phyloP scores from a whole-genome alignment of 2,888 invertebrate species.

The Matsumyia berberina region DNA sequence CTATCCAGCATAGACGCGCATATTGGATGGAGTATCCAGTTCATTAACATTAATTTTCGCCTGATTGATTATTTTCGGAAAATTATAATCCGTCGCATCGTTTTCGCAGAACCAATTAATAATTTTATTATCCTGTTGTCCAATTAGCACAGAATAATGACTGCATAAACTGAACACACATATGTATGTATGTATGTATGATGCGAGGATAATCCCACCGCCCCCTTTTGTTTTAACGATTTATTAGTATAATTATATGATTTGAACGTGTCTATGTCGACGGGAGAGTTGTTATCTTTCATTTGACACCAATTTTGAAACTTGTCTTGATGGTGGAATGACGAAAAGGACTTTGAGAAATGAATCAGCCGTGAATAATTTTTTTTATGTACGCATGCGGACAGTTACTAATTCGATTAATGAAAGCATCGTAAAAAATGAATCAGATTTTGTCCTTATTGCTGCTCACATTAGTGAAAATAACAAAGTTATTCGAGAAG shows the following conservation, averaged over 20 bases:
- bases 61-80: conserved; percentile 65
- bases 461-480: no score
- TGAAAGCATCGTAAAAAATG: no score
- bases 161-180: conserved; percentile 8
- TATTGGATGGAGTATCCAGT: conserved; percentile 34
- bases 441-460: no score
- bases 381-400: no score
- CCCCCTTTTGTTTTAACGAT: conserved; percentile 6
- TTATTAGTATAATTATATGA: conserved; percentile 24
- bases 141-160: conserved; percentile 54
- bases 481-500: no score
- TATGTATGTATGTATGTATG: no score
- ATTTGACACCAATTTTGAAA: conserved; percentile 20
- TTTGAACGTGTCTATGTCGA: background rate
- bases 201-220: conserved; percentile 11
- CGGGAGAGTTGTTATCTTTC: background rate
- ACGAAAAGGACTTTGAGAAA: conserved; percentile 2
- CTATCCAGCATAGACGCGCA: background rate
- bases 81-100: conserved; percentile 37
- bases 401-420: no score
- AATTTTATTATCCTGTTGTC: conserved; percentile 64
- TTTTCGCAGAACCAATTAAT: conserved; percentile 64
- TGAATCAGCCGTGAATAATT: no score
- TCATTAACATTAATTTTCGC: conserved; percentile 61
- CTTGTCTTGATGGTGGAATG: background rate